Percentiles rank a stretch among this genome's conserved stretches.
Conservation (phyloP, 2,888 invertebrate species). For the Watsonalla binaria region DNA sequence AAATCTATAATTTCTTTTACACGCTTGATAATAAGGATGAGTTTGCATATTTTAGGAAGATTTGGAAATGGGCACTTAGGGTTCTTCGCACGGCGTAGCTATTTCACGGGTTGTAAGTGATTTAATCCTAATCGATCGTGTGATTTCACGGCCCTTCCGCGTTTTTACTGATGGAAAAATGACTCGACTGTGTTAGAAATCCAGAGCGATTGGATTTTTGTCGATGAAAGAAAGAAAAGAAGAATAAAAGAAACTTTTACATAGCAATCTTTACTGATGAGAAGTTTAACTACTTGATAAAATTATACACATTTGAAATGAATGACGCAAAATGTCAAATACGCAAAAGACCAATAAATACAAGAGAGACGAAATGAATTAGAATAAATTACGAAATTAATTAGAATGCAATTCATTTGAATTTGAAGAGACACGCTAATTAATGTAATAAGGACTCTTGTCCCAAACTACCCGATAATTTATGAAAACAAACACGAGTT, state of each 20-base stretch:
- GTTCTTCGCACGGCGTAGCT: constrained; percentile 27
- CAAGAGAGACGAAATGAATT: no score
- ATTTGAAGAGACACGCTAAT: no score
- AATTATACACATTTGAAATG: no score
- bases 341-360: no score
- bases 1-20: not conserved
- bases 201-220: not conserved
- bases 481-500: no score
- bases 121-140: constrained; percentile 13
- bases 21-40: not conserved
- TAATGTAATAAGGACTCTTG: no score
- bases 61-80: not conserved
- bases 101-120: constrained; percentile 33
- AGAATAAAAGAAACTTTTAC: not conserved
- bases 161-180: constrained; percentile 32
- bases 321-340: no score
- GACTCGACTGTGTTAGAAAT: constrained; percentile 21
- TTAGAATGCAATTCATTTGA: no score
- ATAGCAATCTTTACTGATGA: no score
- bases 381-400: no score
- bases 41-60: not conserved
- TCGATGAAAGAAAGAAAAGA: not conserved
- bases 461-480: no score
- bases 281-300: no score
- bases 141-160: constrained; percentile 37